Base-by-base conservation (phyloP, 2,888 invertebrate genomes). In the Parapristionchus giblindavisi region DNA sequence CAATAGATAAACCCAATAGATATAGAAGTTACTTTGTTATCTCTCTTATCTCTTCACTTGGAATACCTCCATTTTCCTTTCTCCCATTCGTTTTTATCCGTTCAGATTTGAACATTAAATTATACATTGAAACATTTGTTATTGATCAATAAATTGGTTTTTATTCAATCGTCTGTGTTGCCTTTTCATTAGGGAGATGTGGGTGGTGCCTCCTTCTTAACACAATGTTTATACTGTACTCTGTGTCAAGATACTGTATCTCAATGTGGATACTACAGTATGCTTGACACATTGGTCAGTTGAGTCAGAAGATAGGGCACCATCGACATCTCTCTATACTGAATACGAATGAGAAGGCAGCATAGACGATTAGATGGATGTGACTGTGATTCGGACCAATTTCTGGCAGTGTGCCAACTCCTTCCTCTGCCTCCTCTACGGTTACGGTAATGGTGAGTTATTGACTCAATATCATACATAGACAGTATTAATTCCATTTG, bases 161-260 rank as follows among this genome's bases (percentile, higher is more conserved):
- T 65, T 5, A 43, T 65, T 14, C 63, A 43, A 43, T 65, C 43
- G 63, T 65, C 43, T 27, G 17, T 65, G 63, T 65, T 34, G 63
- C 43, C 63, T n/a, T 24, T 27, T 11, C 8, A 27, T 56, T 29
- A 27, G 43, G 32, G 63, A 65, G 63, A 65, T 65, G 63, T 29
- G 43, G 27, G 43, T 65, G 29, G 43, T 29, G 40, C n/a, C n/a
- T n/a, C n/a, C n/a, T n/a, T n/a, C n/a, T n/a, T n/a, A n/a, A n/a
- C n/a, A n/a, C n/a, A n/a, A n/a, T n/a, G n/a, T n/a, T n/a, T n/a
- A n/a, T n/a, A n/a, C n/a, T n/a, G n/a, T n/a, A n/a, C n/a, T n/a
- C n/a, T n/a, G n/a, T n/a, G n/a, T n/a, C n/a, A n/a, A n/a, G n/a
- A n/a, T n/a, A n/a, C n/a, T n/a, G n/a, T n/a, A n/a, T 14, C 43